Base-by-base conservation (phyloP, 2,113 vertebrate genomes). In the Zosterops borbonicus region DNA sequence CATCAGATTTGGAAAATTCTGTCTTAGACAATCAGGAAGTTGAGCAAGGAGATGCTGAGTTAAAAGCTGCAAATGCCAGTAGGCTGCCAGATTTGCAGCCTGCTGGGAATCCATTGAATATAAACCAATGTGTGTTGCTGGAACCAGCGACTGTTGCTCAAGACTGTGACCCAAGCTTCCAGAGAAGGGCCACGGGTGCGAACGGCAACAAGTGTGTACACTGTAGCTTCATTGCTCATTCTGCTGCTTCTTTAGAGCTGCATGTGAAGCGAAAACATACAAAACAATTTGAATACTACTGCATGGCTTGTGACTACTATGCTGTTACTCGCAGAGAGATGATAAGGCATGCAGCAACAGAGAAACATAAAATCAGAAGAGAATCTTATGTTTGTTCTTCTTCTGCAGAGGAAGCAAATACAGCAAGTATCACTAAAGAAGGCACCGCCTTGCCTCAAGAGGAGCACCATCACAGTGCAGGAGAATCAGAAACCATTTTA, bases 251-350 rank as follows among this genome's bases (percentile, higher is more conserved):
- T 7, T 98, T 99, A 33, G 98, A 99, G 55, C 97, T 99, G 52
- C 99, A 99, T 0, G 85, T 99, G 73, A 99, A 99, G 90, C 98
- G 98, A 89, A 99, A 98, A n/a, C 99, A 99, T 92, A 99, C 98
- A 18, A 98, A 98, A 95, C 98, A 99, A 74, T 99, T 99, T 96
- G 98, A 99, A 87, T 99, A 98, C 75, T 99, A 99, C 52, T 99
- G 99, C 93, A 98, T 99, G 97, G 99, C 99, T 5, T 99, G 99
- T 83, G 98, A 98, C 92, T 99, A 99, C 96, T 99, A 99, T 29
- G 98, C 99, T 2, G 98, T 99, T 88, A 99, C 99, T 33, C 98
- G 97, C 53, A 98, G 98, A 63, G 99, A 99, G 96, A 99, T 99
- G 99, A 98, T 97, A 49, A 98, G 99, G 68, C 99, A 99, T 14